Percentiles rank a stretch among this genome's conserved stretches.
Evolutionary conservation across 2,797 vertebrate genomes (phyloP).

Genomic region (Buceros bicornis): DNA sequence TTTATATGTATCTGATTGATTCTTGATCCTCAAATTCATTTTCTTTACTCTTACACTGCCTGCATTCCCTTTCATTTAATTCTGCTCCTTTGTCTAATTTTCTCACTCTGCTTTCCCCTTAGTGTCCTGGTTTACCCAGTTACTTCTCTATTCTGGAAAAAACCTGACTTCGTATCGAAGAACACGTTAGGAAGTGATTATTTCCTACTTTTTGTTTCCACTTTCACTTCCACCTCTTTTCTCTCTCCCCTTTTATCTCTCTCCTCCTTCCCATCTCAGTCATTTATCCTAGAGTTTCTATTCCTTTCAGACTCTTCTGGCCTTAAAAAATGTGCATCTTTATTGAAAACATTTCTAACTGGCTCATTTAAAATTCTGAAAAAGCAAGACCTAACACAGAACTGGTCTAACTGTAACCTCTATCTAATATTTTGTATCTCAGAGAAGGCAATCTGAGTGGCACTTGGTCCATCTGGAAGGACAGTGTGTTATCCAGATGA

Average conservation of each 20-base stretch:
- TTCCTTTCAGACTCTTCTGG: neutral
- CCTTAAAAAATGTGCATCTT: neutral
- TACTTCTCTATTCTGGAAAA: neutral
- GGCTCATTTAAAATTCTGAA: neutral
- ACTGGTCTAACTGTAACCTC: neutral
- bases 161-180: neutral
- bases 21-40: neutral
- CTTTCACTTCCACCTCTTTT: neutral
- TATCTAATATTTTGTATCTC: accelerated
- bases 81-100: neutral
- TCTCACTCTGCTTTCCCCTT: neutral
- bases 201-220: neutral
- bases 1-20: neutral
- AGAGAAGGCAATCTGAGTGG: neutral
- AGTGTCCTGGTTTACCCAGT: neutral
- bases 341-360: neutral
- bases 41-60: neutral
- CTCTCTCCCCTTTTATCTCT: neutral
- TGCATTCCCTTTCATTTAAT: neutral
- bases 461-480: neutral
- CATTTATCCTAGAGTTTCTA: neutral
- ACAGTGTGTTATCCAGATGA: neutral
- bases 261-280: neutral
- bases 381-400: neutral
- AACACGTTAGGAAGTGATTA: neutral